phyloP scores from a whole-genome alignment of 2,888 invertebrate species.

The Tenthredo mesomela region DNA sequence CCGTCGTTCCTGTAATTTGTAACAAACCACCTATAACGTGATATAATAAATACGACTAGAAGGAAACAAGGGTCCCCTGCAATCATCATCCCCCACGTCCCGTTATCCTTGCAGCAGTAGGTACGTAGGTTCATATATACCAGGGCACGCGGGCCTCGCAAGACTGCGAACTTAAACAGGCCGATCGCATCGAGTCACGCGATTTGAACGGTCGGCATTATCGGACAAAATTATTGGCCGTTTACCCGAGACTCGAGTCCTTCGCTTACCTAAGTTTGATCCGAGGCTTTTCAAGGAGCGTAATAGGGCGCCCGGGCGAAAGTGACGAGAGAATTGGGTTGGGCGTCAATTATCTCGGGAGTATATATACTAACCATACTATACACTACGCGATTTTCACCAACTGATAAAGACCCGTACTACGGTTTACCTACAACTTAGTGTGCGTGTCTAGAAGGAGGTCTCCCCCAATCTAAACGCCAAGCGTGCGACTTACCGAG shows the following conservation, averaged over 20 bases:
- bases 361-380: not conserved
- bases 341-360: constrained; percentile 34
- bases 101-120: not conserved
- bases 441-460: constrained; percentile 7
- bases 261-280: constrained; percentile 1
- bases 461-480: constrained; percentile 19
- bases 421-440: constrained; percentile 1
- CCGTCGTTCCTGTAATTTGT: constrained; percentile 44
- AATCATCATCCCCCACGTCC: constrained; percentile 12
- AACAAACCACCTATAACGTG: constrained; percentile 8
- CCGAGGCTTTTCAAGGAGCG: constrained; percentile 25
- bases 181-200: constrained; percentile 44
- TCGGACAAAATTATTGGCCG: constrained; percentile 44
- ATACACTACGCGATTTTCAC: not conserved
- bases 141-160: not conserved
- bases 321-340: constrained; percentile 43
- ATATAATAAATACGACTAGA: constrained; percentile 30
- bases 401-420: constrained; percentile 11
- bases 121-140: not conserved
- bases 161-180: constrained; percentile 4
- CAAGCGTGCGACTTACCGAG: constrained; percentile 9
- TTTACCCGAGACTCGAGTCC: constrained; percentile 20
- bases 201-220: constrained; percentile 35
- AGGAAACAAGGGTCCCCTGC: not conserved
- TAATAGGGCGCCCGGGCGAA: constrained; percentile 15